phyloP scores from a whole-genome alignment of 2,797 vertebrate genomes.

The Prionace glauca region DNA sequence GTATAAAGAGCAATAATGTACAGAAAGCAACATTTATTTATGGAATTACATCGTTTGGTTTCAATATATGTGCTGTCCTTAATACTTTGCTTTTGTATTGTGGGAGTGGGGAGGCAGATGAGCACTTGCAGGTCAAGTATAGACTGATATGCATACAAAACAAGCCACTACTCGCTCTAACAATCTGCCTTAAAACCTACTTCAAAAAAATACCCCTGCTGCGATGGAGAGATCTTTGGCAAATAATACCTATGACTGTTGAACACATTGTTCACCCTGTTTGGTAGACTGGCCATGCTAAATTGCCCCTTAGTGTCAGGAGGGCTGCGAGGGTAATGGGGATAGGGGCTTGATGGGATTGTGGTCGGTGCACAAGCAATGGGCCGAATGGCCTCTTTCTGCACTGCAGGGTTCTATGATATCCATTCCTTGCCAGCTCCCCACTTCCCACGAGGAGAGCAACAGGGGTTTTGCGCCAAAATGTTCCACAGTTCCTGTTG shows the following conservation, averaged over 20 bases:
- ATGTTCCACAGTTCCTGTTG: neutral
- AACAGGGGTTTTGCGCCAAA: neutral
- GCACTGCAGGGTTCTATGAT: too few species aligned
- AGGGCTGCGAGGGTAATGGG: too few species aligned
- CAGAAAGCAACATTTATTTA: constrained; percentile 13
- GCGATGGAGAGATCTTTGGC: neutral
- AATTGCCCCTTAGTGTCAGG: too few species aligned
- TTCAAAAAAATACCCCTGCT: neutral
- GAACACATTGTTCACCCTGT: too few species aligned
- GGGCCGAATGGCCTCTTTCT: too few species aligned
- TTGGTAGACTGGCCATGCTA: too few species aligned
- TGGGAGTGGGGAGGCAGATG: neutral
- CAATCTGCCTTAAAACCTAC: neutral
- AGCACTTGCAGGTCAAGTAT: constrained; percentile 24
- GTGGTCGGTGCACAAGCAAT: too few species aligned
- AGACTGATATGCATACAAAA: neutral
- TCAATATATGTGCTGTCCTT: neutral
- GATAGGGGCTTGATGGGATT: too few species aligned
- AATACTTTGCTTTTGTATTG: neutral
- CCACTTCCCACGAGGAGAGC: neutral
- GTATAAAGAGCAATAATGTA: constrained; percentile 1
- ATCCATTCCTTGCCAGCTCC: neutral
- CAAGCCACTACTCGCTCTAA: neutral
- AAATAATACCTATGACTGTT: neutral
- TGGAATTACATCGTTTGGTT: neutral